Evolutionary conservation across 2,888 invertebrate species (phyloP), one percentile per base, ranked within the genome.

Genomic region (Elegia similella): DNA sequence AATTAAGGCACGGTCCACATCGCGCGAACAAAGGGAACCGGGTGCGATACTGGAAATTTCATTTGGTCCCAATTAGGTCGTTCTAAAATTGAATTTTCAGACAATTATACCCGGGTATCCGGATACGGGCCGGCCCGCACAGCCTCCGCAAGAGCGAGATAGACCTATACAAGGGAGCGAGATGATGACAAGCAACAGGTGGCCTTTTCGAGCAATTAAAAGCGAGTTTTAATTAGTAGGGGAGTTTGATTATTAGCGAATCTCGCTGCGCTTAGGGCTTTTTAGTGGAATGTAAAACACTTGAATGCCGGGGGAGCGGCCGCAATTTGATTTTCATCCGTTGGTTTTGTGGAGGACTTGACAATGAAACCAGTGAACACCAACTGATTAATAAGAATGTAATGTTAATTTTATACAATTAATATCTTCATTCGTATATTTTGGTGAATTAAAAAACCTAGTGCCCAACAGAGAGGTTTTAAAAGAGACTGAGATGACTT

Each of bases 191-290:
- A 62, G 88, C 92, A 92, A 92, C 92, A 92, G 90, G 92, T 92
- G 88, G 83, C 80, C 75, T 73, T 84, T 80, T 82, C 72, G 70
- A 83, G 86, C 90, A 92, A 92, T 92, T 92, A 92, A 92, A 90
- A 90, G 75, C 73, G 77, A 78, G 75, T 86, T 89, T 87, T 91
- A 92, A 92, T 92, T 91, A 90, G 88, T 83, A 80, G 87, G 91
- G 91, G 90, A 84, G 81, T 72, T 78, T 78, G 82, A 84, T 89
- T 88, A 90, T 90, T 87, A 87, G 86, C 87, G 76, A 81, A 84
- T 84, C 83, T 85, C 84, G 67, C 70, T 69, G 73, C 80, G 82
- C 80, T 86, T 75, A 77, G 72, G 76, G 86, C 78, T 85, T 86
- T 84, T 76, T 76, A 80, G 76, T 73, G 86, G 82, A 82, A 86